Evolutionary conservation across 2,797 vertebrate genomes (phyloP).

Genomic region (Decapterus maruadsi): DNA sequence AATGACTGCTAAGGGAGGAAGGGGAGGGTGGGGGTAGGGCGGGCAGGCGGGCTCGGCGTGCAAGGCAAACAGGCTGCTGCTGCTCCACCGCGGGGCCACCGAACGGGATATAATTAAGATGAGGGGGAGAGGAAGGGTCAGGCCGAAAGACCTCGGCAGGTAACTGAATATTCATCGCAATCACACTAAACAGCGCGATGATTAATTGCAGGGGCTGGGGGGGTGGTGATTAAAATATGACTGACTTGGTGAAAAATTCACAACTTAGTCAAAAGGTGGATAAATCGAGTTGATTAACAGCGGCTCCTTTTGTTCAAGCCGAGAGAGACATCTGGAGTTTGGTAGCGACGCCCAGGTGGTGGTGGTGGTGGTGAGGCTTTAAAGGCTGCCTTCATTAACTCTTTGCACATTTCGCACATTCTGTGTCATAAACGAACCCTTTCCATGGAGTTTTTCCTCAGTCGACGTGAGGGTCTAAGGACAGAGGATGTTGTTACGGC

Average conservation of each 20-base stretch:
- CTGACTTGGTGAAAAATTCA: conserved; percentile 61
- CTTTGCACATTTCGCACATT: too few species aligned
- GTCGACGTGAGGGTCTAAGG: too few species aligned
- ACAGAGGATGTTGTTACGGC: too few species aligned
- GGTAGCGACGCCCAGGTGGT: background rate
- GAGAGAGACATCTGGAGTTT: conserved; percentile 25
- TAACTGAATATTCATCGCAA: conserved; percentile 82
- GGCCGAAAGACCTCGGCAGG: conserved; percentile 64
- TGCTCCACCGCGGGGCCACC: conserved; percentile 49
- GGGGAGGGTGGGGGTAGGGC: background rate
- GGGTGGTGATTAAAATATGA: conserved; percentile 75
- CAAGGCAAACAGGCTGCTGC: conserved; percentile 60
- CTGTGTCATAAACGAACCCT: too few species aligned
- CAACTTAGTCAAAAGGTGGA: conserved; percentile 54
- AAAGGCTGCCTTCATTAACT: too few species aligned
- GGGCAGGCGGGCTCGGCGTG: conserved; percentile 35
- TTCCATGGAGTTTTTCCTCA: too few species aligned
- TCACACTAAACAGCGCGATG: conserved; percentile 73
- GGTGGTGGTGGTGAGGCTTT: background rate
- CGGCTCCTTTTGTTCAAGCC: conserved; percentile 16
- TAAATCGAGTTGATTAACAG: conserved; percentile 57
- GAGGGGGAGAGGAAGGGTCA: conserved; percentile 64
- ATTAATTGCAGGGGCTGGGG: conserved; percentile 73
- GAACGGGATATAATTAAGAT: conserved; percentile 72
- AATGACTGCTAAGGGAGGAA: conserved; percentile 70